Evolutionary conservation across 2,888 invertebrate species (phyloP).

Genomic region (Encarsia formosa): DNA sequence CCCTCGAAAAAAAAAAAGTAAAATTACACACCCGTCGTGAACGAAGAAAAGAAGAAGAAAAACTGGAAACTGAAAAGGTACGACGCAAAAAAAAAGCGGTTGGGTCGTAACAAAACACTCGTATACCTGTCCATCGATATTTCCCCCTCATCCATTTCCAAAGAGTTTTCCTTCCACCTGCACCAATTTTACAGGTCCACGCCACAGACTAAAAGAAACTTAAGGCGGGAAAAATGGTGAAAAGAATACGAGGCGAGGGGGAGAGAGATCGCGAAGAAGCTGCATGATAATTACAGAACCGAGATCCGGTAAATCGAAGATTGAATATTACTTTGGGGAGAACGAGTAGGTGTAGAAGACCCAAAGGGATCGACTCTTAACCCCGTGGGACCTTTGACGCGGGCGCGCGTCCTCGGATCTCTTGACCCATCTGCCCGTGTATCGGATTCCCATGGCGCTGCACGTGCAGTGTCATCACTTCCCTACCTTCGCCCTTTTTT

Average conservation of each 20-base stretch:
- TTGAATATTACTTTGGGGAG: conserved; percentile 3
- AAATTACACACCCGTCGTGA: neutral
- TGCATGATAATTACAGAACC: neutral
- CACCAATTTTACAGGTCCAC: neutral
- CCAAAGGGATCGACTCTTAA: conserved; percentile 32
- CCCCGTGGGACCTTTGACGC: conserved; percentile 43
- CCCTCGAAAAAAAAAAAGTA: neutral
- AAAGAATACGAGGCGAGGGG: neutral
- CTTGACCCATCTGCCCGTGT: conserved; percentile 43
- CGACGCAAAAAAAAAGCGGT: conserved; percentile 11
- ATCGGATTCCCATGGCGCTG: conserved; percentile 51
- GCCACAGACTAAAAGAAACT: no score
- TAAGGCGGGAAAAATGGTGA: neutral
- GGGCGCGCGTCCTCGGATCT: conserved; percentile 26
- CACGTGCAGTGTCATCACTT: conserved; percentile 51
- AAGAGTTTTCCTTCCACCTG: neutral
- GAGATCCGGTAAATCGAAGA: neutral
- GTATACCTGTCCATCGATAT: no score
- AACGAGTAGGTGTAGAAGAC: neutral
- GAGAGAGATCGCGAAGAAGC: conserved; percentile 1
- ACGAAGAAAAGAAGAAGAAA: neutral
- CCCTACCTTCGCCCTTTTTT: conserved; percentile 12
- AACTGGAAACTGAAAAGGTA: conserved; percentile 17
- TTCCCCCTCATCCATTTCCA: neutral
- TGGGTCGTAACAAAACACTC: conserved; percentile 4